These are phyloP conservation scores for Engraulis encrasicolus DNA, from an alignment of 2,113 vertebrate species.

Conservation along the genomic window DNA sequence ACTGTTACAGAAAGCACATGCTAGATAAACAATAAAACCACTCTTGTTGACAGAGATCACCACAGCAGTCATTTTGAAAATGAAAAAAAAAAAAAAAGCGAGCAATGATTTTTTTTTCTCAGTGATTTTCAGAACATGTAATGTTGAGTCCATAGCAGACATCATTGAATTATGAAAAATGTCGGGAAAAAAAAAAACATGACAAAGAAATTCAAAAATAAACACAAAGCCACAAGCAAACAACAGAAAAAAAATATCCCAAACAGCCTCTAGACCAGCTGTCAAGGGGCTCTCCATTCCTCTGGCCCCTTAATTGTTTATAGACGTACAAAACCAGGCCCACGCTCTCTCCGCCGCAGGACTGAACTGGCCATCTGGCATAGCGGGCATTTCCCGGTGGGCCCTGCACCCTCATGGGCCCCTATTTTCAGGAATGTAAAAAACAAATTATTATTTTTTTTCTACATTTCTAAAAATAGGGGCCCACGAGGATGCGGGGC, in stretches of 20 bases:
- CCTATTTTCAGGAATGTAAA: no score
- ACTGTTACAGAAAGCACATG: slow-evolving; percentile 31
- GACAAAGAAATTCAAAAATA: neutral
- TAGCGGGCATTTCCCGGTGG: no score
- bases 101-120: neutral
- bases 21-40: neutral
- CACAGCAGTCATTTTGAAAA: neutral
- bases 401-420: no score
- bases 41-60: slow-evolving; percentile 13
- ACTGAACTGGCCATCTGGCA: no score
- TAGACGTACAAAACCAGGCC: slow-evolving; percentile 7
- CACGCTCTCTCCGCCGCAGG: no score
- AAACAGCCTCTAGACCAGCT: slow-evolving; percentile 20
- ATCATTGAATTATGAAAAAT: slow-evolving; percentile 14
- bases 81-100: neutral
- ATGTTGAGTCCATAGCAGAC: neutral
- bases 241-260: neutral
- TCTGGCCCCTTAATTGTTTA: neutral
- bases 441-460: no score
- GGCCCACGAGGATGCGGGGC: no score
- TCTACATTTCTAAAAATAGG: no score
- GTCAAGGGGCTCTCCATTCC: slow-evolving; percentile 32
- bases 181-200: slow-evolving; percentile 20
- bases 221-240: neutral
- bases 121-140: neutral